Evolutionary conservation across 1,140 invertebrate genomes (phyloP).

Genomic region (Caenorhabditis brenneri): DNA sequence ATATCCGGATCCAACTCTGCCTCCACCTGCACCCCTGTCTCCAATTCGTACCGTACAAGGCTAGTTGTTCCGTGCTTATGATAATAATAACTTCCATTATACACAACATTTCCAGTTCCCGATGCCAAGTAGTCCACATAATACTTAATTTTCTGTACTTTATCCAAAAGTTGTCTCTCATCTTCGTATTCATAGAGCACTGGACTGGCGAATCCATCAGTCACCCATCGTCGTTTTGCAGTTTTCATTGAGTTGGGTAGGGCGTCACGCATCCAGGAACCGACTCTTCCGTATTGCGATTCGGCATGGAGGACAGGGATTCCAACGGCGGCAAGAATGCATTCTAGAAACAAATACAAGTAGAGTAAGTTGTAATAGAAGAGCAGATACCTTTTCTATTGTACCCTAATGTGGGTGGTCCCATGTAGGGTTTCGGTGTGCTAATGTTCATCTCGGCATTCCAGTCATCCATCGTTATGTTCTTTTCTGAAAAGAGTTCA

Average conservation of each 20-base stretch:
- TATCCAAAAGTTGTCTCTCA: slow-evolving; percentile 68
- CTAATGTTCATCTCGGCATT: slow-evolving; percentile 54
- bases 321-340: slow-evolving; percentile 69
- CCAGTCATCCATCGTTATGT: slow-evolving; percentile 31
- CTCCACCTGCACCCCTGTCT: slow-evolving; percentile 66
- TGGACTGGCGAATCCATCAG: slow-evolving; percentile 69
- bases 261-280: slow-evolving; percentile 69
- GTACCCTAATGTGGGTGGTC: slow-evolving; percentile 67
- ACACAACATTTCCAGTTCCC: slow-evolving; percentile 69
- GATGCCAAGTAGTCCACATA: slow-evolving; percentile 70
- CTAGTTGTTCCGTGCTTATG: slow-evolving; percentile 68
- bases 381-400: slow-evolving; percentile 58
- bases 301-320: slow-evolving; percentile 70
- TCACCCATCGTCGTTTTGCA: slow-evolving; percentile 65
- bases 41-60: slow-evolving; percentile 67
- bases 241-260: slow-evolving; percentile 56
- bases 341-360: slow-evolving; percentile 54
- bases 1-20: slow-evolving; percentile 63
- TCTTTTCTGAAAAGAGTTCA: not conserved
- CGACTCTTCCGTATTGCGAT: slow-evolving; percentile 67
- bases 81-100: slow-evolving; percentile 70
- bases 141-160: slow-evolving; percentile 71
- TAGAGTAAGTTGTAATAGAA: not conserved
- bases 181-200: slow-evolving; percentile 70
- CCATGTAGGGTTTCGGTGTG: slow-evolving; percentile 64